A percentile compares a stretch with the other conserved stretches of the same genome.
These are phyloP conservation scores for Neofelis nebulosa DNA, from an alignment of 2,113 vertebrate genomes.

Conservation along the genomic window DNA sequence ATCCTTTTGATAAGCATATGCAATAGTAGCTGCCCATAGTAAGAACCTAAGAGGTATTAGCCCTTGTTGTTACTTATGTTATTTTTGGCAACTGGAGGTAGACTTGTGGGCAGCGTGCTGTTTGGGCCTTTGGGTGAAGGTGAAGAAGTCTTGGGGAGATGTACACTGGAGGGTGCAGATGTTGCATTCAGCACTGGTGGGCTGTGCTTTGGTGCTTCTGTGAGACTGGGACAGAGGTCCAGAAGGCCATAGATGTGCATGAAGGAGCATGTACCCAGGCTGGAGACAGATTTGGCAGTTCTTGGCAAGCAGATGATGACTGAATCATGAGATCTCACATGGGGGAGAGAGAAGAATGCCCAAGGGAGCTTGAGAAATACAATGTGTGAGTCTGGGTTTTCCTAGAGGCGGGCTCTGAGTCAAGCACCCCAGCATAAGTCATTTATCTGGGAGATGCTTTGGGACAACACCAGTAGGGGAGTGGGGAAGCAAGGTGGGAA, in stretches of 20 bases:
- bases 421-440: not conserved
- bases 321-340: not conserved
- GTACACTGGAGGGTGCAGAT: not conserved
- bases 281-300: not conserved
- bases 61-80: not conserved
- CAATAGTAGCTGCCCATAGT: not conserved
- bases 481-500: not conserved
- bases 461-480: not conserved
- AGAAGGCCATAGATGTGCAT: too few species aligned
- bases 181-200: not conserved
- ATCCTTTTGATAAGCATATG: not conserved
- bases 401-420: not conserved
- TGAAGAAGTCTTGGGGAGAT: not conserved
- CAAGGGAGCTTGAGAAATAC: not conserved
- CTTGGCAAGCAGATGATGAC: not conserved
- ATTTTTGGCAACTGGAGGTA: not conserved
- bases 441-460: not conserved
- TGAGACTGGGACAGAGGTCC: not conserved
- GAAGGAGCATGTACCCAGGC: not conserved
- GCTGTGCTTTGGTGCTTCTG: not conserved
- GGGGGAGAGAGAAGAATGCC: not conserved
- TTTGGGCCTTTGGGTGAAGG: not conserved
- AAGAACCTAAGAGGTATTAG: not conserved
- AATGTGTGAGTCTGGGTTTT: not conserved
- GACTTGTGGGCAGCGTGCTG: not conserved